Percentiles rank a stretch among this genome's conserved stretches.
These are phyloP conservation scores for Anoplius nigerrimus DNA, from an alignment of 2,888 invertebrate genomes.

Conservation along the genomic window DNA sequence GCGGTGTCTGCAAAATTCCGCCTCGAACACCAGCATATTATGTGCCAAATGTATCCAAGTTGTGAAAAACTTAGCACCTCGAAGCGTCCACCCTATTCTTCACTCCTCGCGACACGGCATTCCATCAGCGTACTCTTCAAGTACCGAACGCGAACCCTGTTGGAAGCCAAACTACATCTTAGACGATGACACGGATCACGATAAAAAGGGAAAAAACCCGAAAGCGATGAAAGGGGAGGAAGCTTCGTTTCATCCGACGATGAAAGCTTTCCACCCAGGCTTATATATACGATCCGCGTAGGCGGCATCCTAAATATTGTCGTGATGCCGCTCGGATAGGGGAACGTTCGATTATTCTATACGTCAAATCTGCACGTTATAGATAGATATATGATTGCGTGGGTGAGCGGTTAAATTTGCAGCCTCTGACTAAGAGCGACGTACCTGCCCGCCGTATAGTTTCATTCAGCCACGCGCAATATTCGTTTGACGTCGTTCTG, in stretches of 20 bases:
- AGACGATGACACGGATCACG: too few relatives aligned
- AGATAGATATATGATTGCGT: conserved; percentile 46
- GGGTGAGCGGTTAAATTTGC: conserved; percentile 52
- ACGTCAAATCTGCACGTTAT: conserved; percentile 38
- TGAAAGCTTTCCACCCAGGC: not conserved
- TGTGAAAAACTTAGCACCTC: too few relatives aligned
- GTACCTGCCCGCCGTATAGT: conserved; percentile 34
- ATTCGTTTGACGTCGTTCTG: conserved; percentile 23
- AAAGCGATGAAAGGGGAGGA: too few relatives aligned
- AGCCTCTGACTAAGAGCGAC: conserved; percentile 46
- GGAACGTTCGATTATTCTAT: not conserved
- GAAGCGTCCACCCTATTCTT: not conserved
- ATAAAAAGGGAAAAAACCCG: too few relatives aligned
- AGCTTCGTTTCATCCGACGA: not conserved
- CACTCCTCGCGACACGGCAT: too few relatives aligned
- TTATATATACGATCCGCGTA: not conserved
- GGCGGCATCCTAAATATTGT: not conserved
- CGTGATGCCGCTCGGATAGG: not conserved
- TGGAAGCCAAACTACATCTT: too few relatives aligned
- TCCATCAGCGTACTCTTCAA: too few relatives aligned
- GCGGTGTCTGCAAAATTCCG: too few relatives aligned
- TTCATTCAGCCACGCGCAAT: conserved; percentile 60
- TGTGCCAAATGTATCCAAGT: too few relatives aligned
- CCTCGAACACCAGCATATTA: too few relatives aligned
- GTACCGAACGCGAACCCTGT: too few relatives aligned